Percentiles rank a stretch among this genome's conserved stretches.
Evolutionary conservation across 2,113 vertebrate species (phyloP).

Genomic region (Notarius quadriscutis): DNA sequence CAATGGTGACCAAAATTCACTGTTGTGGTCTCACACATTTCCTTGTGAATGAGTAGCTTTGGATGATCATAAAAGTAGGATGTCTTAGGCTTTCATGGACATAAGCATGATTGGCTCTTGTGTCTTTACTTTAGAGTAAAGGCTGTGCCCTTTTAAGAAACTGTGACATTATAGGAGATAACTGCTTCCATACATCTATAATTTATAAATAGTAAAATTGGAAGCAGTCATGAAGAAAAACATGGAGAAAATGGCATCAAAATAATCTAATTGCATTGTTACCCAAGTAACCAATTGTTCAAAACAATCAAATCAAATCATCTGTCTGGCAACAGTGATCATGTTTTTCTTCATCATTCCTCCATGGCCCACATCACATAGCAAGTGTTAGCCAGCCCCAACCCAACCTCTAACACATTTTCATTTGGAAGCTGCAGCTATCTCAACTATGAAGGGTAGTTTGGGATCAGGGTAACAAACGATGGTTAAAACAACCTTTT

Average conservation of each 20-base stretch:
- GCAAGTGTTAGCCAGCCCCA: not conserved
- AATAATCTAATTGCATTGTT: not conserved
- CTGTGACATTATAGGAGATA: not conserved
- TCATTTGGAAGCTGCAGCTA: not conserved
- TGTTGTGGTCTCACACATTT: not conserved
- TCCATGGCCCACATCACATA: not conserved
- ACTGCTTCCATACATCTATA: not conserved
- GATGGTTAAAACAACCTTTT: not conserved
- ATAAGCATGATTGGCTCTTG: not conserved
- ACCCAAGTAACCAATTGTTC: not conserved
- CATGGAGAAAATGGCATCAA: not conserved
- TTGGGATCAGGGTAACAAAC: not conserved
- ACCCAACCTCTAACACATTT: not conserved
- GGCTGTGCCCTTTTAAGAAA: not conserved
- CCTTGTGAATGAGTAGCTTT: not conserved
- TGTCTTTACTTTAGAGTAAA: not conserved
- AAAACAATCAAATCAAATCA: slow-evolving; percentile 1
- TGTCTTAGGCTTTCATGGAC: not conserved
- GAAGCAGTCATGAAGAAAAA: not conserved
- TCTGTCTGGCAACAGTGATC: not conserved
- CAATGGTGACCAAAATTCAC: not conserved
- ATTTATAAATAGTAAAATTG: not conserved
- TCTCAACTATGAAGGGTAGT: not conserved
- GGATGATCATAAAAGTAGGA: not conserved
- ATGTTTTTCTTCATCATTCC: not conserved